Evolutionary conservation across 1,140 invertebrate genomes (phyloP).

Genomic region (Meloidogyne floridensis): DNA sequence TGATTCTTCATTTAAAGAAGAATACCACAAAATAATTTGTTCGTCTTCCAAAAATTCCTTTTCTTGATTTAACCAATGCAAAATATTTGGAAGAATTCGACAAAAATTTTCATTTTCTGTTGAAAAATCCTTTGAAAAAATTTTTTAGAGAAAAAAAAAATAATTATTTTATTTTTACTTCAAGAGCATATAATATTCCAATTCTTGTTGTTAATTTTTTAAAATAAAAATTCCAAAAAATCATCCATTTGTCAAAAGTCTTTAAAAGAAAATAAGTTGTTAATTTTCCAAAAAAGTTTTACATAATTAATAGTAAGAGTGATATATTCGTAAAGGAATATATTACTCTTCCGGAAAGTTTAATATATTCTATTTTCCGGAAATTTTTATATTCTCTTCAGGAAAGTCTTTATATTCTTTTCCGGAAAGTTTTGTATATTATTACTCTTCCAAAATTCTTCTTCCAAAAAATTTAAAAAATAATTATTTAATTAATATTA

Average conservation of each 20-base stretch:
- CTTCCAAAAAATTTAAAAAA: no score
- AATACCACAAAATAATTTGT: conserved; percentile 32
- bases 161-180: conserved; percentile 4
- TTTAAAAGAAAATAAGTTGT: conserved; percentile 9
- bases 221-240: conserved; percentile 33
- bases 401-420: no score
- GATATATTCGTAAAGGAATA: no score
- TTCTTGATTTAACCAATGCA: conserved; percentile 27
- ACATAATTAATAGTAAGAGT: no score
- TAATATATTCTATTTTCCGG: no score
- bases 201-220: conserved; percentile 10
- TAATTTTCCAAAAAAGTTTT: not conserved
- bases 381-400: no score
- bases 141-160: no score
- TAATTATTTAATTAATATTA: no score
- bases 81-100: conserved; percentile 30
- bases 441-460: no score
- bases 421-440: no score
- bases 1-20: not conserved
- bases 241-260: conserved; percentile 27
- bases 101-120: conserved; percentile 19
- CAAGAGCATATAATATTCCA: conserved; percentile 34
- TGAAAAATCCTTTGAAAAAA: conserved; percentile 24
- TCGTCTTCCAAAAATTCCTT: conserved; percentile 23
- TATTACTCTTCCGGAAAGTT: no score